phyloP scores from a whole-genome alignment of 2,113 vertebrate species.

The Hemicordylus capensis region DNA sequence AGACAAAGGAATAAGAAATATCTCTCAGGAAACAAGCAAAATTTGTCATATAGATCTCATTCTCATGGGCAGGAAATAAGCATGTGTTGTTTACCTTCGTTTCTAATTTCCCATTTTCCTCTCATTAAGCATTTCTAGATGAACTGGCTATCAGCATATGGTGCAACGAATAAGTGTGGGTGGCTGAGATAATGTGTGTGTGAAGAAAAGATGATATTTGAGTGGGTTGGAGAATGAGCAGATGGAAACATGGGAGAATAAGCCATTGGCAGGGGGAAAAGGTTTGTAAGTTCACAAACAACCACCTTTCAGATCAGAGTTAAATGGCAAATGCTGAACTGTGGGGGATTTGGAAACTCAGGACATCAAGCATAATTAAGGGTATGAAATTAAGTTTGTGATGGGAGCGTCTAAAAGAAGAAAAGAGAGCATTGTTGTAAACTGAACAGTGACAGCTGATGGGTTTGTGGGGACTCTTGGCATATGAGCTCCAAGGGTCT shows the following conservation, averaged over 20 bases:
- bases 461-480: too few relatives aligned
- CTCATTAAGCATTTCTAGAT: not conserved
- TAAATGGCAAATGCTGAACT: not conserved
- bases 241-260: conserved; percentile 11
- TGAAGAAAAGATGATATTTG: not conserved
- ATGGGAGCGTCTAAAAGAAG: not conserved
- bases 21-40: not conserved
- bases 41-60: not conserved
- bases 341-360: not conserved
- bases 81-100: not conserved
- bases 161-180: not conserved
- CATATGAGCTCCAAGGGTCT: too few relatives aligned
- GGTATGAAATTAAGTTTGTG: not conserved
- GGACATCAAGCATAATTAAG: not conserved
- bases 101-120: not conserved
- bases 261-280: not conserved
- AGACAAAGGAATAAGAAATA: too few relatives aligned
- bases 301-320: not conserved
- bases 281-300: not conserved
- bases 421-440: not conserved
- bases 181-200: not conserved
- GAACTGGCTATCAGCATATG: not conserved
- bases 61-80: not conserved
- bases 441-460: not conserved
- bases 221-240: conserved; percentile 9